Base-by-base conservation (phyloP, 2,797 vertebrate genomes). In the Limosa lapponica region DNA sequence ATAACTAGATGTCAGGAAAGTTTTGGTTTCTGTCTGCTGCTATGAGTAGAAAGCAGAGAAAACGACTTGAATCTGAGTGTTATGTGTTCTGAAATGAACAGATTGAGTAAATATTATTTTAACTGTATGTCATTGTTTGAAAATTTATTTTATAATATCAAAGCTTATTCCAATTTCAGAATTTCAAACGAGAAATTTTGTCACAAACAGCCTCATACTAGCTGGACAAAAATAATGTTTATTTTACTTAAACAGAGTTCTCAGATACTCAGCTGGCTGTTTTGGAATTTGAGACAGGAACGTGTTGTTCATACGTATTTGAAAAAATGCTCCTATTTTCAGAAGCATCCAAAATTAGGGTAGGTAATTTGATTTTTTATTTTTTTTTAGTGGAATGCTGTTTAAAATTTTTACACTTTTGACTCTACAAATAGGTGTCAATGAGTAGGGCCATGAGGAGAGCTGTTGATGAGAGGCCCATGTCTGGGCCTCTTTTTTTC, bases 191-290 rank as follows among this genome's bases (percentile, higher is more conserved):
- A 23, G 1, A 77, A 52, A 84, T 39, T 1, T 48, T 34, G 6
- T 48, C 12, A 66, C 71, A 75, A 82, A 58, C 44, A 75, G 27
- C 23, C 41, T 90, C 87, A 69, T 59, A 24, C 39, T 37, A 67
- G 73, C 18, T 80, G 59, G 78, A 70, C 66, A 89, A 87, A 97
- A 91, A 93, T n/a, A 80, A 64, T 19, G 8, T 66, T 91, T 91
- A 36, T 95, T 97, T 90, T 87, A 43, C 51, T 90, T 90, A 92
- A 92, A 73, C 57, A 94, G 91, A 72, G 72, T 92, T 97, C 95
- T 58, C 30, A 18, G 52, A 20, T 65, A 79, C 59, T 96, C 9
- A 41, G 54, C 44, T 90, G 41, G 28, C 48, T 82, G n/a, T 23
- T 98, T 52, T 37, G 64, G 32, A 69, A 80, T 58, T 78, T 97